These are phyloP conservation scores for Cheirogaleus major DNA, from an alignment of 2,797 vertebrate species.

Conservation along the genomic window DNA sequence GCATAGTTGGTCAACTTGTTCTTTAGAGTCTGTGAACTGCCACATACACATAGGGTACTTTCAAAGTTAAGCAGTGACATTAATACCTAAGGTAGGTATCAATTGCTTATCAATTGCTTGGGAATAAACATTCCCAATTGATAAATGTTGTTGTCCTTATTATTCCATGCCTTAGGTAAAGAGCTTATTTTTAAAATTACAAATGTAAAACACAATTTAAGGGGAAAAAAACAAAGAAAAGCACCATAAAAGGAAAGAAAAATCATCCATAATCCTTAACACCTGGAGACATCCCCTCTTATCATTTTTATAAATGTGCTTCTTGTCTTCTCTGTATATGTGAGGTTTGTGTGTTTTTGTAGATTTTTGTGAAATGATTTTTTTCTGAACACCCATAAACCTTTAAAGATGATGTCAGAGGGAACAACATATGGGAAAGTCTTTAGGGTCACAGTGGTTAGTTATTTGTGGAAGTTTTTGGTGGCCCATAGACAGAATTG, in stretches of 20 bases:
- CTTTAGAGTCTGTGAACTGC: background rate
- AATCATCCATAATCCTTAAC: background rate
- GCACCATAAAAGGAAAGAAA: background rate
- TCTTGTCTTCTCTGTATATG: background rate
- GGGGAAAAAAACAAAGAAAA: background rate
- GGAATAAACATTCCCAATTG: background rate
- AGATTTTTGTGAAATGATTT: background rate
- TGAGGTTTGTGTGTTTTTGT: background rate
- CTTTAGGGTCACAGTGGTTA: background rate
- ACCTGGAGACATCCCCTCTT: background rate
- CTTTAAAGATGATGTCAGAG: background rate
- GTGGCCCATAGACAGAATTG: background rate
- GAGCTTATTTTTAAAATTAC: background rate
- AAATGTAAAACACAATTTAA: background rate
- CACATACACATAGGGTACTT: background rate
- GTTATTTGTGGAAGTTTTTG: background rate
- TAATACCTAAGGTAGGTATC: background rate
- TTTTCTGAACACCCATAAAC: background rate
- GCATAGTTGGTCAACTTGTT: background rate
- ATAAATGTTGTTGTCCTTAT: background rate
- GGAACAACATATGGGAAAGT: background rate
- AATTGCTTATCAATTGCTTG: background rate
- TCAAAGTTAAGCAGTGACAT: background rate
- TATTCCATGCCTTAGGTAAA: background rate
- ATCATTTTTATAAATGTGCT: background rate